Conservation (phyloP, 1,140 invertebrate genomes). For the Ceratina japonica region DNA sequence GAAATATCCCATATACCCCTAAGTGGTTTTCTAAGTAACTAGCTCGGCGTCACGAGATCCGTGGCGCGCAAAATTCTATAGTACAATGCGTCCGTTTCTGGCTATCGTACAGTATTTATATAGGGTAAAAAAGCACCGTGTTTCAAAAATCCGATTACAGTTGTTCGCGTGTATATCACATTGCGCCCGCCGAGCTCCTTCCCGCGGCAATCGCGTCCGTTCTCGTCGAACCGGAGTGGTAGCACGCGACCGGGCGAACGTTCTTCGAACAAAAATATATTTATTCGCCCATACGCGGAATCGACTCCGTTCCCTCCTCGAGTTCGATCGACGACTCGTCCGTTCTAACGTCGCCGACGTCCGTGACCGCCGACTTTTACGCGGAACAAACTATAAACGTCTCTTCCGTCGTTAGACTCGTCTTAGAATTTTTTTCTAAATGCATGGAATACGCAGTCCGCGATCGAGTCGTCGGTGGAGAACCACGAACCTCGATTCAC, state of each 20-base stretch:
- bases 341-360: background rate
- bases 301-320: background rate
- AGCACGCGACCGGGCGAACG: background rate
- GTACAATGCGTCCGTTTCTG: slow-evolving; percentile 65
- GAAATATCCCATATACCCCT: slow-evolving; percentile 75
- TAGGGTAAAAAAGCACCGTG: slow-evolving; percentile 76
- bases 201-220: background rate
- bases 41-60: slow-evolving; percentile 70
- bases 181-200: slow-evolving; percentile 56
- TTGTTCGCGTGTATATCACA: slow-evolving; percentile 67
- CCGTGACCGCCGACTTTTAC: background rate
- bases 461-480: too few species aligned
- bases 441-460: slow-evolving; percentile 22
- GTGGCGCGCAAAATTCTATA: too few species aligned
- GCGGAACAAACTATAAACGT: too few species aligned
- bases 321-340: background rate
- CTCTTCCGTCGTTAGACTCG: too few species aligned
- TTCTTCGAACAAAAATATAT: slow-evolving; percentile 38
- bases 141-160: slow-evolving; percentile 68
- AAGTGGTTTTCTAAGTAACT: slow-evolving; percentile 75
- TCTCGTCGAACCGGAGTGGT: background rate
- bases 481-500: too few species aligned
- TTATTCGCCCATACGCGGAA: background rate
- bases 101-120: slow-evolving; percentile 72
- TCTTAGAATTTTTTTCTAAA: background rate